Percentiles rank a stretch among this genome's conserved stretches.
phyloP scores from a whole-genome alignment of 2,113 vertebrate species.

The Piaya cayana region DNA sequence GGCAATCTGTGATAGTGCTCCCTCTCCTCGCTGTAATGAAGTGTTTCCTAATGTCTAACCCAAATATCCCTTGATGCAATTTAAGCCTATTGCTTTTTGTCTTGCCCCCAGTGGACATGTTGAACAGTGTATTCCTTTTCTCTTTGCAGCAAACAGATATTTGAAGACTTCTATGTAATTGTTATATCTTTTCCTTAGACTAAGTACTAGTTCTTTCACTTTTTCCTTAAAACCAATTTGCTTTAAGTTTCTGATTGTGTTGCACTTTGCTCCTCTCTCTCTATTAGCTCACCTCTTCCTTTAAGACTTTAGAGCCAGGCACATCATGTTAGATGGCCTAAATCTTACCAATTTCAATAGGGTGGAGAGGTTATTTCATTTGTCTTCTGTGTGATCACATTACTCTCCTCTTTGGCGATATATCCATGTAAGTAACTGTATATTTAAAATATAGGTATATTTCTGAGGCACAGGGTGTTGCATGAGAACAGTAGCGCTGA shows the following conservation, averaged over 20 bases:
- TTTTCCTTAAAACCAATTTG: neutral
- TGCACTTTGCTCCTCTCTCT: neutral
- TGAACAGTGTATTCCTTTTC: neutral
- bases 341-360: neutral
- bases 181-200: neutral
- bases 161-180: neutral
- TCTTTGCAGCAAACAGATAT: neutral
- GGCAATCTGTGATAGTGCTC: neutral
- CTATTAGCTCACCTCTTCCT: neutral
- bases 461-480: neutral
- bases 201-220: neutral
- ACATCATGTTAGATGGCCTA: neutral
- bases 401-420: neutral
- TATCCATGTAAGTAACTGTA: neutral
- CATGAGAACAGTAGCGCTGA: neutral
- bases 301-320: neutral
- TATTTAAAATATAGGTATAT: neutral
- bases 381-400: neutral
- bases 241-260: neutral
- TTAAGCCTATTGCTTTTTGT: conserved; percentile 1
- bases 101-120: neutral
- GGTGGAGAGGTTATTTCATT: neutral
- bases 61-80: conserved; percentile 8
- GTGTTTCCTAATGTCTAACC: neutral
- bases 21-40: neutral